phyloP scores from a whole-genome alignment of 2,113 vertebrate species.

The Cepphus grylle region DNA sequence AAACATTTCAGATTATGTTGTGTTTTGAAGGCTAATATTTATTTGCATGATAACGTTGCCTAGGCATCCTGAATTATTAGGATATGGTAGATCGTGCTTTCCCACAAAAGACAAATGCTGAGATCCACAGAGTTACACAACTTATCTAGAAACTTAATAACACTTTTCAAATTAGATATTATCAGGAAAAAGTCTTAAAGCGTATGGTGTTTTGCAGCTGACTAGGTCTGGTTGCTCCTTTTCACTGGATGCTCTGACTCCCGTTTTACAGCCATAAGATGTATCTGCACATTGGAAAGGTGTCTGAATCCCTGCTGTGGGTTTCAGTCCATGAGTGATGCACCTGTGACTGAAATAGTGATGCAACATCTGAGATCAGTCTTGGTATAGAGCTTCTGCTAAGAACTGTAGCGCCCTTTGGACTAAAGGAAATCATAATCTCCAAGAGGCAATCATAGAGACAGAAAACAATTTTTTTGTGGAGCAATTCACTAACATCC shows the following conservation, averaged over 20 bases:
- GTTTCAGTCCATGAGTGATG: not conserved
- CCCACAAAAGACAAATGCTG: not conserved
- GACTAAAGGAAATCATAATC: not conserved
- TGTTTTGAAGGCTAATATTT: not conserved
- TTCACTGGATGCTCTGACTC: accelerated
- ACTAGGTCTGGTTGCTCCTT: not conserved
- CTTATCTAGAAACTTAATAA: too few relatives aligned
- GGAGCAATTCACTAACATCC: not conserved
- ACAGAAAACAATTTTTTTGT: not conserved
- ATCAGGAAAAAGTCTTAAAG: not conserved
- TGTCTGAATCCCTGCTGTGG: not conserved
- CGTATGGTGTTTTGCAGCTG: not conserved
- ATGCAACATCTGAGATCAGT: not conserved
- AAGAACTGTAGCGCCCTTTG: not conserved
- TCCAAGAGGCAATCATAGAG: not conserved
- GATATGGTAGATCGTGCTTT: not conserved
- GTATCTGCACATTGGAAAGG: accelerated
- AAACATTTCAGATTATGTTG: not conserved
- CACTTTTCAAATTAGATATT: not conserved
- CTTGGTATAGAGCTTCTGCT: not conserved
- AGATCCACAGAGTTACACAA: not conserved
- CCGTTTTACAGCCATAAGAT: not conserved
- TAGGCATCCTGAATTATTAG: not conserved
- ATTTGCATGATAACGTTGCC: not conserved
- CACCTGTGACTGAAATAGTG: not conserved